Conservation (phyloP, 2,888 invertebrate genomes). For the Habrosyne pyritoides region DNA sequence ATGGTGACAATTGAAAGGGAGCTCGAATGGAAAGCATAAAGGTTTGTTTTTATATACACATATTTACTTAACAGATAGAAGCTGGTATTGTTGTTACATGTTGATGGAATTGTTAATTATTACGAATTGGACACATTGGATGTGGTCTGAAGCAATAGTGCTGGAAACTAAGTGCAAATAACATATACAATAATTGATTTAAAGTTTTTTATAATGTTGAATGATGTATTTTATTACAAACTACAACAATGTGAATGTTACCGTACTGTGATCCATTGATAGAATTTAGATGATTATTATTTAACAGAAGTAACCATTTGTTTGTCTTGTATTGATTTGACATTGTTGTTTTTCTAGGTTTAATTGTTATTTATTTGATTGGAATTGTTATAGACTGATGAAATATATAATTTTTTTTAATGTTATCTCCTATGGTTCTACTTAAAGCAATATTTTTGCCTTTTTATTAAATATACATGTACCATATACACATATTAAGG, state of each 20-base stretch:
- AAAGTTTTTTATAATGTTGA: neutral
- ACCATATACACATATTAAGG: neutral
- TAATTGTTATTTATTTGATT: conserved; percentile 1
- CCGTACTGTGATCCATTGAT: conserved; percentile 3
- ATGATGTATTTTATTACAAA: neutral
- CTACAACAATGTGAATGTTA: neutral
- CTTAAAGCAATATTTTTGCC: neutral
- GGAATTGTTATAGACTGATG: conserved; percentile 1
- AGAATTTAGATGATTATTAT: neutral
- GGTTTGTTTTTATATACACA: neutral
- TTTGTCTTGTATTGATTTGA: neutral
- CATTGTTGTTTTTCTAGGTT: neutral
- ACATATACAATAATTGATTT: neutral
- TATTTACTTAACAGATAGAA: neutral
- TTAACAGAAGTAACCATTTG: neutral
- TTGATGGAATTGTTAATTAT: neutral
- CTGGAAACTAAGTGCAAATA: neutral
- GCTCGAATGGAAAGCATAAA: neutral
- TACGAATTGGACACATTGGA: neutral
- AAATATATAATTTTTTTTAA: neutral
- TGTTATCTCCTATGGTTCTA: neutral
- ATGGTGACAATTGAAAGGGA: neutral
- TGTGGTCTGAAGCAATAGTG: neutral
- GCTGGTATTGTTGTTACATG: neutral
- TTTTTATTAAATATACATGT: neutral